Percentiles rank a stretch among this genome's conserved stretches.
phyloP scores from a whole-genome alignment of 2,113 vertebrate genomes.

The Onychostruthus taczanowskii region DNA sequence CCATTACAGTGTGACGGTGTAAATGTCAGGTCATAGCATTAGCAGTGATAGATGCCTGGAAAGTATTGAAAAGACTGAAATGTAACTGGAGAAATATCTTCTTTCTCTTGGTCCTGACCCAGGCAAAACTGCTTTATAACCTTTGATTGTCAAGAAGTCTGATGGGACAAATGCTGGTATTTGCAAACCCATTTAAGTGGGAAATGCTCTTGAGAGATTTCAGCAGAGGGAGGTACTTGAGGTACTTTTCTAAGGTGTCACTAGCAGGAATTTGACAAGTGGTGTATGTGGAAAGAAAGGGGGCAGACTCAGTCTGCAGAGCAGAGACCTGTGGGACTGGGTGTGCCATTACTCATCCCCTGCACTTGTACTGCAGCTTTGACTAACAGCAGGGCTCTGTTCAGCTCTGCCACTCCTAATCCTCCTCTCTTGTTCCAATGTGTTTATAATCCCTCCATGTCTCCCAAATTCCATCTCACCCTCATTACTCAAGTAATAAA shows the following conservation, averaged over 20 bases:
- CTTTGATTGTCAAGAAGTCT: background rate
- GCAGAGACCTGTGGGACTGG: slow-evolving; percentile 8
- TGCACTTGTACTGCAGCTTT: background rate
- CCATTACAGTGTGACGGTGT: background rate
- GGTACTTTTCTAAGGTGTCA: background rate
- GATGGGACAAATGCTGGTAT: background rate
- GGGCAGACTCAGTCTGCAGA: background rate
- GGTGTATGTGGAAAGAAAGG: background rate
- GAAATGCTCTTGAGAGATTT: background rate
- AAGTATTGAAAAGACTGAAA: background rate
- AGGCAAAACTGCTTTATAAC: background rate
- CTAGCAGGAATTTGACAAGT: background rate
- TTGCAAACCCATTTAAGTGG: background rate
- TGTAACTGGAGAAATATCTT: background rate
- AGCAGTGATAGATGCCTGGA: background rate
- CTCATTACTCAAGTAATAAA: slow-evolving; percentile 7
- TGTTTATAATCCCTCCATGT: background rate
- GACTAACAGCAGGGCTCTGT: background rate
- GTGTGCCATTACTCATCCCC: slow-evolving; percentile 42
- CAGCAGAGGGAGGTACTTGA: background rate
- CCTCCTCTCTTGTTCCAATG: background rate
- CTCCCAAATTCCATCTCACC: background rate
- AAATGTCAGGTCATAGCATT: background rate
- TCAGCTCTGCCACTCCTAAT: slow-evolving; percentile 13
- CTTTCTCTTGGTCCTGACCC: slow-evolving; percentile 25